These are phyloP conservation scores for Axea sp. DNA, from an alignment of 2,888 invertebrate genomes.

Conservation along the genomic window DNA sequence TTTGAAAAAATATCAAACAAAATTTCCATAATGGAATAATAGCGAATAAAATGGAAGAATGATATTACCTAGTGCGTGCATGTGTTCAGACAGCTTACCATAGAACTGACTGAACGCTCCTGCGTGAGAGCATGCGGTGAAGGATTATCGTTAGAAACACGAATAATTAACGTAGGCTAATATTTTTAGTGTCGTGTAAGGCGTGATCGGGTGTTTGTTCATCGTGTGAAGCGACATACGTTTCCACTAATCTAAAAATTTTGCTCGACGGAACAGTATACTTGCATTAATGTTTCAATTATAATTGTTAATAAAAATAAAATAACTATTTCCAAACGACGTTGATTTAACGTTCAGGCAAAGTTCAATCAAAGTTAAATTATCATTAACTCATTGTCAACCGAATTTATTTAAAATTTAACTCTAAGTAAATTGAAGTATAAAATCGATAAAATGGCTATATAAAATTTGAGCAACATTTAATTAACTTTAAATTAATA, in stretches of 20 bases:
- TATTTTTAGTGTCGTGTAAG: conserved; percentile 13
- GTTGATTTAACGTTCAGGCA: too few relatives aligned
- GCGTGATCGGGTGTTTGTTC: conserved; percentile 29
- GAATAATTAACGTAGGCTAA: conserved; percentile 36
- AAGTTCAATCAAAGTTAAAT: too few relatives aligned
- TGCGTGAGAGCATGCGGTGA: conserved; percentile 77
- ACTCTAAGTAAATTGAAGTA: too few relatives aligned
- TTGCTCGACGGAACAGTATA: conserved; percentile 1
- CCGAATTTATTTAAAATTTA: too few relatives aligned
- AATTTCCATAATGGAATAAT: conserved; percentile 11
- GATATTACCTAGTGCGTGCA: conserved; percentile 79
- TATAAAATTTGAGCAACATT: too few relatives aligned
- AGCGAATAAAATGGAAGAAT: conserved; percentile 68
- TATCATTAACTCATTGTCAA: too few relatives aligned
- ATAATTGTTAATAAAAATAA: too few relatives aligned
- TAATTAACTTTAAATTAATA: too few relatives aligned
- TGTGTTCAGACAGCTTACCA: conserved; percentile 79
- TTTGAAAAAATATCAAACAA: neutral
- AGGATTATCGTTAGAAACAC: conserved; percentile 70
- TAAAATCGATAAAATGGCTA: too few relatives aligned
- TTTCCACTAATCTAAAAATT: conserved; percentile 24
- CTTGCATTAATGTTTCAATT: neutral
- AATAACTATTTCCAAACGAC: too few relatives aligned
- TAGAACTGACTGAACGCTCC: conserved; percentile 78
- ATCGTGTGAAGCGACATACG: conserved; percentile 17